Evolutionary conservation across 2,888 invertebrate species (phyloP), one percentile per base, ranked within the genome.

Genomic region (Idaea biselata): DNA sequence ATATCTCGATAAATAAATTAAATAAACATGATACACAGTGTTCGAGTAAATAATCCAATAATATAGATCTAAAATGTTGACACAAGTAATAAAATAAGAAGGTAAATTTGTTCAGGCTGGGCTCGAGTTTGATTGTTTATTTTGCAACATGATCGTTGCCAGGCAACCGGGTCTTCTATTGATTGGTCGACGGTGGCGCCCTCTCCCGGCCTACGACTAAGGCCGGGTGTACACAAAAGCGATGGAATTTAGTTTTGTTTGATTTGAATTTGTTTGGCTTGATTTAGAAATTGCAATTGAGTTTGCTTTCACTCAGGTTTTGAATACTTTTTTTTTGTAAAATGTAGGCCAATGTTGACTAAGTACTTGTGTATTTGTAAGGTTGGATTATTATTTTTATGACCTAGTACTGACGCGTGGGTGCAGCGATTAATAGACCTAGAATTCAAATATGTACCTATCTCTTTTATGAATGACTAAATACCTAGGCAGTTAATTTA

Each of bases 91-190:
- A 92, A 91, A 91, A 91, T 91, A 89, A 88, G 89, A 87, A 85
- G 86, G 89, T 85, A 91, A 92, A 92, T 91, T 91, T 93, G 86
- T 86, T 86, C 82, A 83, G 83, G 84, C 79, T 77, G 80, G 83
- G 82, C 83, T 72, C 79, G 81, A 77, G 77, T 84, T 81, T 86
- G 90, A 90, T 92, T 93, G 93, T 93, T 93, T 93, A 90, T 93
- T 93, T 93, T 93, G 91, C 87, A 93, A 93, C 87, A 86, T 87
- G 91, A 91, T 87, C 91, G 93, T 93, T 88, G 91, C 92, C 69
- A 75, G 73, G 92, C 87, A 85, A 93, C 92, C 58, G 75, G 73
- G 73, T 62, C 69, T 74, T 69, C 74, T 91, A 93, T 93, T 89
- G 93, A 93, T 93, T 91, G 83, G 81, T 78, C 74, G 86, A 78